Evolutionary conservation across 2,797 vertebrate species (phyloP), one percentile per base, ranked within the genome.

Genomic region (Gorsachius magnificus): DNA sequence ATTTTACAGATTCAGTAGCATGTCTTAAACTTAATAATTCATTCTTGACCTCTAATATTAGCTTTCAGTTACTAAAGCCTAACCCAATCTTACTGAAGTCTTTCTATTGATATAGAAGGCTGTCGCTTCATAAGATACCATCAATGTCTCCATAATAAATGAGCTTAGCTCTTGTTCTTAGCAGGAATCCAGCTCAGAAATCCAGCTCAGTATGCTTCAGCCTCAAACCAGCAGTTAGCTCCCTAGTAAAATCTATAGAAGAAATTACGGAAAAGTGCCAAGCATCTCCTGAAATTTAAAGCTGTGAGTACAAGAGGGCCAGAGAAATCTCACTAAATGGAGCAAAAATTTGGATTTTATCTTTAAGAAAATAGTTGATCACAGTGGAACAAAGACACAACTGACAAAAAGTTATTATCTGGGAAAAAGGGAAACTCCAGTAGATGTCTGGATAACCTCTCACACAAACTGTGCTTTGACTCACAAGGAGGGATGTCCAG

Each of bases 301-400:
- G 36, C 29, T 0, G 0, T 17, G 10, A 53, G 8, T 57, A 66
- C 15, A 56, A 33, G 7, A 50, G 1, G 1, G 78, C 16, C 33
- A 69, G 54, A 76, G 38, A 89, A 79, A 84, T 68, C 54, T 51
- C 36, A 69, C 25, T 26, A 51, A 71, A 75, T 2, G 20, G 41
- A 86, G n/a, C 1, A 53, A 78, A 87, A 60, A 46, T 2, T 3
- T 13, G 9, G 3, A 45, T 83, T 57, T 90, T 83, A 53, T 71
- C 24, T 57, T 51, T 35, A 74, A 66, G 76, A 87, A 91, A 84
- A 74, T 13, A 72, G 43, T 17, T 31, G 70, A 25, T 33, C 20
- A 5, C 29, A 33, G 20, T 71, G 57, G 38, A 92, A 79, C 28
- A 84, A 65, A 78, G 31, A 41, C 8, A n/a, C 4, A 45, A 8